These are phyloP conservation scores for Pelosia muscerda DNA, from an alignment of 2,888 invertebrate species.

Conservation along the genomic window DNA sequence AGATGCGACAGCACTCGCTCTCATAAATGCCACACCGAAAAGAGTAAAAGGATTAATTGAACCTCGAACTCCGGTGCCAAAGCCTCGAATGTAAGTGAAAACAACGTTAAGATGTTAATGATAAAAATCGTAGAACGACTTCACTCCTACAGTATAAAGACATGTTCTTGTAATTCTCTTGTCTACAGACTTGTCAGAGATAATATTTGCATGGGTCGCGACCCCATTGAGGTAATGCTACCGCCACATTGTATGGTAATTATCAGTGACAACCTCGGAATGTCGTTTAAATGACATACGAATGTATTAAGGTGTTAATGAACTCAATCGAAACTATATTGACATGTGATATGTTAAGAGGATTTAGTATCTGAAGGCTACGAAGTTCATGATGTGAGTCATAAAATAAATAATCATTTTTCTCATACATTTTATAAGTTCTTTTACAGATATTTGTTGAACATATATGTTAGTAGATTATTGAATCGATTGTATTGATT, in stretches of 20 bases:
- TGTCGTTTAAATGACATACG: constrained; percentile 62
- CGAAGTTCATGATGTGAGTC: constrained; percentile 16
- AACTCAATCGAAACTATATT: constrained; percentile 54
- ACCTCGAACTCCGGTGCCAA: too few species aligned
- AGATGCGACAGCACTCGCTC: neutral
- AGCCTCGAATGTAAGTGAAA: too few species aligned
- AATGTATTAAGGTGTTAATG: constrained; percentile 62
- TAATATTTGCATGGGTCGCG: constrained; percentile 59
- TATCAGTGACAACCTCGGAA: constrained; percentile 63
- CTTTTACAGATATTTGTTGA: neutral
- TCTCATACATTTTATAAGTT: neutral
- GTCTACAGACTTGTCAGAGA: constrained; percentile 40
- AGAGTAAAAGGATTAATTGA: too few species aligned
- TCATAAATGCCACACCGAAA: neutral
- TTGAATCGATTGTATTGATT: neutral
- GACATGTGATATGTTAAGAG: constrained; percentile 51
- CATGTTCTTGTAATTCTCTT: neutral
- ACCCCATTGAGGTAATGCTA: constrained; percentile 72
- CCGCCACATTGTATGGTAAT: constrained; percentile 84
- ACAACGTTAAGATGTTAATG: neutral
- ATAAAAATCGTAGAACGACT: neutral
- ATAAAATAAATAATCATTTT: constrained; percentile 8
- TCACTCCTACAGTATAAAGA: neutral
- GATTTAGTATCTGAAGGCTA: constrained; percentile 31
- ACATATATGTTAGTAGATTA: neutral